A percentile compares a stretch with the other conserved stretches of the same genome.
phyloP scores from a whole-genome alignment of 1,140 invertebrate genomes.

The Linepithema humile region DNA sequence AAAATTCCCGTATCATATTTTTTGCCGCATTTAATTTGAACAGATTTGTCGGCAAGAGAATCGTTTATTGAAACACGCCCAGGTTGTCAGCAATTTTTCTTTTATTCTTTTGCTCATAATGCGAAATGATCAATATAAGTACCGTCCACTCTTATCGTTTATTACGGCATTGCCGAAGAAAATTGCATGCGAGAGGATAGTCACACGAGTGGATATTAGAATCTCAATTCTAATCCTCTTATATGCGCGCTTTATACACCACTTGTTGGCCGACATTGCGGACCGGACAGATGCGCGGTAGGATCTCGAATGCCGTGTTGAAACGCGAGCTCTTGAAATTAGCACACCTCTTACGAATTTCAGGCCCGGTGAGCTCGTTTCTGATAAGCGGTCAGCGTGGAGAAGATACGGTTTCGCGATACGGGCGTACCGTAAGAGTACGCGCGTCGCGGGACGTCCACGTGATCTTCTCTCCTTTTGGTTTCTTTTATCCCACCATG shows the following conservation, averaged over 20 bases:
- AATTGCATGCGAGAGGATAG: neutral
- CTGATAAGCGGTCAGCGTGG: conserved; percentile 75
- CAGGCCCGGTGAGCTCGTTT: conserved; percentile 70
- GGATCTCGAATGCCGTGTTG: no score
- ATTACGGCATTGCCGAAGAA: no score
- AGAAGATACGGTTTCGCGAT: conserved; percentile 52
- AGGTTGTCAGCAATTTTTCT: no score
- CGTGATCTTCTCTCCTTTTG: conserved; percentile 70
- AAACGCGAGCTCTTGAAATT: conserved; percentile 41
- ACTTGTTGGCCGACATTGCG: neutral
- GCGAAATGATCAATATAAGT: no score
- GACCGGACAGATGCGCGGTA: neutral
- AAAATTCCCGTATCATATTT: no score
- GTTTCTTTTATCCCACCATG: conserved; percentile 69
- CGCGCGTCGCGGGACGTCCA: conserved; percentile 23
- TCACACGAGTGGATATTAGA: neutral
- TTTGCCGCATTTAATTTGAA: no score
- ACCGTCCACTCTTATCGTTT: no score
- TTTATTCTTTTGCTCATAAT: no score
- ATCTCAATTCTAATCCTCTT: neutral
- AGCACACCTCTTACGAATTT: conserved; percentile 63
- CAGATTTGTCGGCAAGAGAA: no score
- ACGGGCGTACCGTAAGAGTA: neutral
- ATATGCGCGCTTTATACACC: neutral
- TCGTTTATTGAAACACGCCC: no score